Conservation (phyloP, 2,113 vertebrate species). For the Cyprinodon brontotheroides region DNA sequence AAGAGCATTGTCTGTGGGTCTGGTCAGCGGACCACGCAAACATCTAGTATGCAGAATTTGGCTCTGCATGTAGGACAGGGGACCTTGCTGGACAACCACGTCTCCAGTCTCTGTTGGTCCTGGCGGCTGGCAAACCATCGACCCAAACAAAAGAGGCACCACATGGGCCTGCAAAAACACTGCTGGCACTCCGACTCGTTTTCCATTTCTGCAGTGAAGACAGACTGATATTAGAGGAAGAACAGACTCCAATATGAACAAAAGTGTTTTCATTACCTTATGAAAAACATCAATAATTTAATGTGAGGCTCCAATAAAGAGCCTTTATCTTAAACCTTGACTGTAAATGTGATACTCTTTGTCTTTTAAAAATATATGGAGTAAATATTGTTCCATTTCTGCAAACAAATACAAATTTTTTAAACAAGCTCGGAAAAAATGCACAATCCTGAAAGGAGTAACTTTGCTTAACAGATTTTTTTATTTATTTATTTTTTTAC, state of each 20-base stretch:
- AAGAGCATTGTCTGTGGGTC: neutral
- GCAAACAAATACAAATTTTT: too few relatives aligned
- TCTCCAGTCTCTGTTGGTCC: conserved; percentile 91
- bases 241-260: neutral
- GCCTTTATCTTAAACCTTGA: neutral
- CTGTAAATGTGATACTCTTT: neutral
- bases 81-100: conserved; percentile 90
- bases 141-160: conserved; percentile 94
- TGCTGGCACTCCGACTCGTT: conserved; percentile 84
- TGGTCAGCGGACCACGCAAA: conserved; percentile 83
- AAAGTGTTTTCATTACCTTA: neutral
- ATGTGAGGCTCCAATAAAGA: too few relatives aligned
- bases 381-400: too few relatives aligned
- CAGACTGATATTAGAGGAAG: neutral
- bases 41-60: conserved; percentile 92
- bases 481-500: too few relatives aligned
- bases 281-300: too few relatives aligned
- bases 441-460: too few relatives aligned
- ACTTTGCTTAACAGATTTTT: too few relatives aligned
- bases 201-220: conserved; percentile 14
- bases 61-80: conserved; percentile 93
- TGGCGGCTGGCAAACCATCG: conserved; percentile 97
- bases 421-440: too few relatives aligned
- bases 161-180: conserved; percentile 96
- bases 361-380: too few relatives aligned